Conservation (phyloP, 37 sponge, comb jelly and placozoan species). For the Sycon ciliatum region DNA sequence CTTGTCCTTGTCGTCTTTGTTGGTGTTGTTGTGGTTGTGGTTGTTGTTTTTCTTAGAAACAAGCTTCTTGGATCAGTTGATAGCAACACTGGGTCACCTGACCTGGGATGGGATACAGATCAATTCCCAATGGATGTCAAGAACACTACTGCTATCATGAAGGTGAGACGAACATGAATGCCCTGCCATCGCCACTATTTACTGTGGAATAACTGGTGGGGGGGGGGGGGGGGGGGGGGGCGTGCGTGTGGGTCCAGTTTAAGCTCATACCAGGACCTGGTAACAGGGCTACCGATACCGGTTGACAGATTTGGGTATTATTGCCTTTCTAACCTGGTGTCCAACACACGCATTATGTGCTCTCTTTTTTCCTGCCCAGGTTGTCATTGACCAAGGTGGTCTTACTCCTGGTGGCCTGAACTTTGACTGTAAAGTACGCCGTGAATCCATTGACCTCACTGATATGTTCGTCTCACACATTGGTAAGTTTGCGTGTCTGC, state of each 20-base stretch:
- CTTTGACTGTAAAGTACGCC: slow-evolving; percentile 59
- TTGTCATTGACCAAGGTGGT: slow-evolving; percentile 48
- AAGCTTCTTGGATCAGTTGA: slow-evolving; percentile 59
- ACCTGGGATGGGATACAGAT: slow-evolving; percentile 68
- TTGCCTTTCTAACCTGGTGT: too few species aligned
- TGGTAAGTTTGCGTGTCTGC: slow-evolving; percentile 29
- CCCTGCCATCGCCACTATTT: not conserved
- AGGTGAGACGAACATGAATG: slow-evolving; percentile 16
- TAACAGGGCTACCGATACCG: too few species aligned
- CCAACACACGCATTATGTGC: not conserved
- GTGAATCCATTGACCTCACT: slow-evolving; percentile 48
- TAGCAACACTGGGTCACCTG: slow-evolving; percentile 59
- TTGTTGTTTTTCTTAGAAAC: too few species aligned
- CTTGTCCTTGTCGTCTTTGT: too few species aligned
- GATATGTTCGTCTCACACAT: slow-evolving; percentile 66
- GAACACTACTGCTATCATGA: slow-evolving; percentile 45
- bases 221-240: too few species aligned
- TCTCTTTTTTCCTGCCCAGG: slow-evolving; percentile 15
- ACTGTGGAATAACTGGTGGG: too few species aligned
- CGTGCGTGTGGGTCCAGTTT: too few species aligned
- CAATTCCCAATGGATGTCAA: slow-evolving; percentile 68
- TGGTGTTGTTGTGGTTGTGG: too few species aligned
- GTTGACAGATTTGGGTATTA: too few species aligned
- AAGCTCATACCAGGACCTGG: too few species aligned
- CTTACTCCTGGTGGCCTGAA: slow-evolving; percentile 56